Percentiles rank a stretch among this genome's conserved stretches.
These are phyloP conservation scores for Penaeus vannamei DNA, from an alignment of 1,140 invertebrate species.

Conservation along the genomic window DNA sequence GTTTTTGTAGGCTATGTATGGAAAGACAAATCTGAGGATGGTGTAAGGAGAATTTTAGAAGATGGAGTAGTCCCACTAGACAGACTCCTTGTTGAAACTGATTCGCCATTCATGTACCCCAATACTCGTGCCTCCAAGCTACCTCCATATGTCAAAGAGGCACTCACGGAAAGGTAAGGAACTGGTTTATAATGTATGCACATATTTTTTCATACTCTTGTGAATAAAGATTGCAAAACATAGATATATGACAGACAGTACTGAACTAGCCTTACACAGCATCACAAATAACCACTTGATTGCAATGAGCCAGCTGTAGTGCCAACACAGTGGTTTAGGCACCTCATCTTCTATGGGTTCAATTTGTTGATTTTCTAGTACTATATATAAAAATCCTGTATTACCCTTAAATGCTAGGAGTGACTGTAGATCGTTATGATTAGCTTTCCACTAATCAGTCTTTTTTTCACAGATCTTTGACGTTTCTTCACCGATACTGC, in stretches of 20 bases:
- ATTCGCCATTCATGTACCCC: conserved; percentile 96
- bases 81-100: conserved; percentile 89
- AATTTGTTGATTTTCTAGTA: too few relatives aligned
- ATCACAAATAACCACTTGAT: too few relatives aligned
- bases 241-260: too few relatives aligned
- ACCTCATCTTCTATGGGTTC: too few relatives aligned
- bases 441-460: too few relatives aligned
- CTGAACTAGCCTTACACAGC: too few relatives aligned
- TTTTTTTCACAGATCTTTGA: conserved; percentile 73
- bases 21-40: conserved; percentile 93
- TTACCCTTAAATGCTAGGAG: too few relatives aligned
- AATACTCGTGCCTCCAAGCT: conserved; percentile 94
- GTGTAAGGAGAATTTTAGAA: conserved; percentile 86
- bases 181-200: neutral
- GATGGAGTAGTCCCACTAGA: conserved; percentile 87
- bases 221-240: too few relatives aligned
- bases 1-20: conserved; percentile 83
- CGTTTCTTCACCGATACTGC: conserved; percentile 83
- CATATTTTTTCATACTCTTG: neutral
- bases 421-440: too few relatives aligned
- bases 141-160: conserved; percentile 87
- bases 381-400: too few relatives aligned
- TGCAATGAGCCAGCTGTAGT: too few relatives aligned
- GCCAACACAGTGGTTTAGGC: too few relatives aligned
- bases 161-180: conserved; percentile 84